A percentile compares a stretch with the other conserved stretches of the same genome.
These are phyloP conservation scores for Crioceris asparagi DNA, from an alignment of 2,888 invertebrate species.

Conservation along the genomic window DNA sequence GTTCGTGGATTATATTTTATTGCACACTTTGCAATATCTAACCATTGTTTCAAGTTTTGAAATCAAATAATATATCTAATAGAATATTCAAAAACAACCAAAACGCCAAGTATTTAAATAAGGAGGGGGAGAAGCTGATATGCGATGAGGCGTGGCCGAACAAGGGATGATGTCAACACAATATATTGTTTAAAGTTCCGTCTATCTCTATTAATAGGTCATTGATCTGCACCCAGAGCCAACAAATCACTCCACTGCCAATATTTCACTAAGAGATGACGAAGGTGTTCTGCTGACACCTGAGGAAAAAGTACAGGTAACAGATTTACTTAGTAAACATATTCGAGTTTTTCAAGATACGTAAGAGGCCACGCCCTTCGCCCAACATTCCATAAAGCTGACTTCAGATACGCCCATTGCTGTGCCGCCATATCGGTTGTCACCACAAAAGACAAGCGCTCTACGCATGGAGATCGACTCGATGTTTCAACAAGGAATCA, in stretches of 20 bases:
- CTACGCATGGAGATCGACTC: conserved; percentile 21
- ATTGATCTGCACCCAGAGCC: not conserved
- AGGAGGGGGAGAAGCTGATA: too few species aligned
- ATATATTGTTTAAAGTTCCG: too few species aligned
- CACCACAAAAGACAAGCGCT: conserved; percentile 17
- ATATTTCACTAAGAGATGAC: not conserved
- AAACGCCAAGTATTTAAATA: too few species aligned
- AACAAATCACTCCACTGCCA: not conserved
- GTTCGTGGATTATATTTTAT: too few species aligned
- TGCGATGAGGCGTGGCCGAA: too few species aligned
- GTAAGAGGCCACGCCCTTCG: conserved; percentile 21
- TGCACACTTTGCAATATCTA: too few species aligned
- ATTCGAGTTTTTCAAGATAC: not conserved
- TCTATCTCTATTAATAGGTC: too few species aligned
- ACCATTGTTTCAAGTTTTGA: too few species aligned
- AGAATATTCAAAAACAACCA: too few species aligned
- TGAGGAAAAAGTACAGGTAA: not conserved
- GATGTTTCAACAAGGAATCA: conserved; percentile 26
- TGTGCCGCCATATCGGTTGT: conserved; percentile 25
- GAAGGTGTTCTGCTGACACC: conserved; percentile 1
- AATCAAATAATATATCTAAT: not conserved
- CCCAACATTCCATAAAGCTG: conserved; percentile 5
- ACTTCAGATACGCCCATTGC: conserved; percentile 20
- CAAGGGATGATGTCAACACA: too few species aligned
- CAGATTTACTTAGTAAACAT: not conserved